A percentile compares a stretch with the other conserved stretches of the same genome.
Conservation (phyloP, 2,113 vertebrate species). For the Stigmatopora nigra region DNA sequence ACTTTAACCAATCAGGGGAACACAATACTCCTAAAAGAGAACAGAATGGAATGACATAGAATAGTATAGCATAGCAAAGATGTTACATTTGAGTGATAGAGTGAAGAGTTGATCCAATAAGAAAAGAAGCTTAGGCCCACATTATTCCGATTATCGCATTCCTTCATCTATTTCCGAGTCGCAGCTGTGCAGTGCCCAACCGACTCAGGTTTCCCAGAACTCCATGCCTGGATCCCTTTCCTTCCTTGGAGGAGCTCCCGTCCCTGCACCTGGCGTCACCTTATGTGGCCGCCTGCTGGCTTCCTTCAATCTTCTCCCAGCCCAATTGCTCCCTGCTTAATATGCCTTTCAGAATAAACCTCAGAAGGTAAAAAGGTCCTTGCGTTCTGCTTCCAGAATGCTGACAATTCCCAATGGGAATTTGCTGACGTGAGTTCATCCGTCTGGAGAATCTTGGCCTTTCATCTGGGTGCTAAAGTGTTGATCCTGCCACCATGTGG, state of each 20-base stretch:
- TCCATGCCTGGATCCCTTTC: slow-evolving; percentile 58
- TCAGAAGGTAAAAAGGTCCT: slow-evolving; percentile 15
- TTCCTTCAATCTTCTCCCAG: slow-evolving; percentile 45
- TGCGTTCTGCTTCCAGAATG: not conserved
- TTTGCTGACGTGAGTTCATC: not conserved
- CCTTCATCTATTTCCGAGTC: slow-evolving; percentile 48
- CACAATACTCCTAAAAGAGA: not conserved
- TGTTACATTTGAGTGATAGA: not conserved
- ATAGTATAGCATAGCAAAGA: not conserved
- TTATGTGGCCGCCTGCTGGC: slow-evolving; percentile 57
- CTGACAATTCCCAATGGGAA: not conserved
- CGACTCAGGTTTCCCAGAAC: slow-evolving; percentile 59
- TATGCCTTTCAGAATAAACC: not conserved
- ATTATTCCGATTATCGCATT: slow-evolving; percentile 28
- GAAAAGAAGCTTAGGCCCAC: slow-evolving; percentile 18
- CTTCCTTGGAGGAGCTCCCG: slow-evolving; percentile 63
- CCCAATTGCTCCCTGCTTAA: not conserved
- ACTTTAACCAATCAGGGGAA: not conserved
- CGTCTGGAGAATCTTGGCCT: slow-evolving; percentile 2
- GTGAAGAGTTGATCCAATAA: slow-evolving; percentile 2
- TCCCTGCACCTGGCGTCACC: slow-evolving; percentile 59
- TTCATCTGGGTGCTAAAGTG: slow-evolving; percentile 35
- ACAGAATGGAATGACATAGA: no score
- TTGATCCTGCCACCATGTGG: slow-evolving; percentile 34
- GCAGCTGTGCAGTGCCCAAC: slow-evolving; percentile 72